Conservation (phyloP, 2,113 vertebrate species). For the Grantiella picta region DNA sequence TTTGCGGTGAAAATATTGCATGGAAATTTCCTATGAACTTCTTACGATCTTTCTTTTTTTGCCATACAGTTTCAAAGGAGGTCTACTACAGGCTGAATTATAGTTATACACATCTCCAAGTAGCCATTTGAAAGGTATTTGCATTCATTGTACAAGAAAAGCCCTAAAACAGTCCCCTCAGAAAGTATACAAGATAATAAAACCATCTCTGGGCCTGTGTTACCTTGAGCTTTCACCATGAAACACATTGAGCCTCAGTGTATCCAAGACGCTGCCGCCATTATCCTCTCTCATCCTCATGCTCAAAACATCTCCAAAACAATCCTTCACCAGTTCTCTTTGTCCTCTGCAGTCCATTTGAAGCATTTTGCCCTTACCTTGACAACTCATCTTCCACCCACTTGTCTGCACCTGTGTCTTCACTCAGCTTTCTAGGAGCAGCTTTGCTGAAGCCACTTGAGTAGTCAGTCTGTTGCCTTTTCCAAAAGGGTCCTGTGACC, state of each 20-base stretch:
- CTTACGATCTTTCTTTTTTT: background rate
- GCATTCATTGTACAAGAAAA: background rate
- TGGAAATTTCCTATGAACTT: background rate
- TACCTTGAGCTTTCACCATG: background rate
- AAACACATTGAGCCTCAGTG: background rate
- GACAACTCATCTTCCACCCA: background rate
- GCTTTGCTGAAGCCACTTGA: background rate
- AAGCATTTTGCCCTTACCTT: background rate
- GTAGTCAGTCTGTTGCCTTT: background rate
- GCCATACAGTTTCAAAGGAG: background rate
- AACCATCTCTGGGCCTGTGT: background rate
- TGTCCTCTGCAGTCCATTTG: background rate
- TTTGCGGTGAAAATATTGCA: background rate
- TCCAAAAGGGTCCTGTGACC: background rate
- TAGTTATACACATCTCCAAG: background rate
- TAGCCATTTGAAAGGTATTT: background rate
- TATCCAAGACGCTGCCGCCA: background rate
- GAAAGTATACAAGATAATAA: background rate
- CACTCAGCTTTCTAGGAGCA: background rate
- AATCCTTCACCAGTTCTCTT: background rate
- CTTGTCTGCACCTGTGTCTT: background rate
- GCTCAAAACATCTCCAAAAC: background rate
- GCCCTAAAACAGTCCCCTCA: background rate
- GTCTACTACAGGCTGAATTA: background rate
- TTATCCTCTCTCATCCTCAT: background rate